A percentile compares a stretch with the other conserved stretches of the same genome.
phyloP scores from a whole-genome alignment of 2,888 invertebrate species.

The Campopleginae sp. region DNA sequence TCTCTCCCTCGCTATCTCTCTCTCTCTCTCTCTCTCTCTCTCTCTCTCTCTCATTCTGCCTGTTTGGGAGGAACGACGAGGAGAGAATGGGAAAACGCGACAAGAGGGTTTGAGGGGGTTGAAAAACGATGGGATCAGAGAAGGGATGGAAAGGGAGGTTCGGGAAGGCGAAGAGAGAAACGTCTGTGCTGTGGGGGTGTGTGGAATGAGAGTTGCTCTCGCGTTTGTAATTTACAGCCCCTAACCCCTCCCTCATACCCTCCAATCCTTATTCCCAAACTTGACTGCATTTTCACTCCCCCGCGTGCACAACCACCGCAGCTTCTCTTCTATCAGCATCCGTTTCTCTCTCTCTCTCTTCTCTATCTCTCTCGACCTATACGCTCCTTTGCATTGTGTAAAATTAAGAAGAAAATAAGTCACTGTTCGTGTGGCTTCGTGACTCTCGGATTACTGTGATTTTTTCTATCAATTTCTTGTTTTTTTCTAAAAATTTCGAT shows the following conservation, averaged over 20 bases:
- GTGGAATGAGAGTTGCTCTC: conserved; percentile 75
- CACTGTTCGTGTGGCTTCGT: conserved; percentile 19
- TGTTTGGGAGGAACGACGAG: conserved; percentile 42
- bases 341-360: conserved; percentile 35
- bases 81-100: conserved; percentile 64
- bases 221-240: conserved; percentile 80
- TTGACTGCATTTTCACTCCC: conserved; percentile 75
- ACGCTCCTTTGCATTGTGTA: conserved; percentile 6
- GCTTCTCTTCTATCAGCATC: conserved; percentile 45
- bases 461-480: conserved; percentile 10
- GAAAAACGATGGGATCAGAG: conserved; percentile 49
- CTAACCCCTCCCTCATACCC: conserved; percentile 69
- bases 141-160: conserved; percentile 28
- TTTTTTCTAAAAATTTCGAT: conserved; percentile 3
- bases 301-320: conserved; percentile 48
- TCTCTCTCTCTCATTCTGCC: conserved; percentile 22
- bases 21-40: conserved; percentile 24
- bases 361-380: conserved; percentile 43
- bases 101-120: conserved; percentile 55
- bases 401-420: conserved; percentile 48
- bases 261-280: conserved; percentile 72
- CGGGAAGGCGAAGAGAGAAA: conserved; percentile 66
- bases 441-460: conserved; percentile 9
- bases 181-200: conserved; percentile 56
- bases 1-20: conserved; percentile 30